These are phyloP conservation scores for Cochlearius cochlearius DNA, from an alignment of 2,113 vertebrate species.

Conservation along the genomic window DNA sequence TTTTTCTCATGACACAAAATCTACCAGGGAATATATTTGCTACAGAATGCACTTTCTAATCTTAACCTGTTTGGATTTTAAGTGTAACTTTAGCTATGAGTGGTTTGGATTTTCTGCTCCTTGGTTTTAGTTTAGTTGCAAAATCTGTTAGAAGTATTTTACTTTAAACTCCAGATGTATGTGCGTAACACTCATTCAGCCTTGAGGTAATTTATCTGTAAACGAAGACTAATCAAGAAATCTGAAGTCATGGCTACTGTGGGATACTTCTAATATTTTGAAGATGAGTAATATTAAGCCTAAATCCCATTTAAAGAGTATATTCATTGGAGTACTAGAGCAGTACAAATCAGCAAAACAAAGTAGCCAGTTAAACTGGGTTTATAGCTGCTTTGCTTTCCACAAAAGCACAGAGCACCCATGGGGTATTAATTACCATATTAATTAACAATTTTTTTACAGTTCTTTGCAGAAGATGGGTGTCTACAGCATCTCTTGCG, in stretches of 20 bases:
- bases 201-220: background rate
- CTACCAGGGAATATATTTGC: background rate
- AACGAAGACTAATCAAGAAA: background rate
- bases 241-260: background rate
- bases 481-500: background rate
- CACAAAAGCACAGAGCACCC: background rate
- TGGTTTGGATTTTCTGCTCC: background rate
- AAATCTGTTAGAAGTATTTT: background rate
- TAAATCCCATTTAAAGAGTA: background rate
- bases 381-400: conserved; percentile 18
- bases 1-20: background rate
- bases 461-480: background rate
- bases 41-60: background rate
- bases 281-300: background rate
- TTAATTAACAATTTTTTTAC: background rate
- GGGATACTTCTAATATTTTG: background rate
- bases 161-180: background rate
- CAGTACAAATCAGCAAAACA: conserved; percentile 4
- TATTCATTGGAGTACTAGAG: background rate
- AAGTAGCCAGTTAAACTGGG: background rate
- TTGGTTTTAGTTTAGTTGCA: background rate
- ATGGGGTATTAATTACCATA: background rate
- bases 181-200: background rate
- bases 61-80: background rate
- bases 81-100: background rate